Conservation (phyloP, 2,797 vertebrate genomes). For the Microctenopoma lineatum region DNA sequence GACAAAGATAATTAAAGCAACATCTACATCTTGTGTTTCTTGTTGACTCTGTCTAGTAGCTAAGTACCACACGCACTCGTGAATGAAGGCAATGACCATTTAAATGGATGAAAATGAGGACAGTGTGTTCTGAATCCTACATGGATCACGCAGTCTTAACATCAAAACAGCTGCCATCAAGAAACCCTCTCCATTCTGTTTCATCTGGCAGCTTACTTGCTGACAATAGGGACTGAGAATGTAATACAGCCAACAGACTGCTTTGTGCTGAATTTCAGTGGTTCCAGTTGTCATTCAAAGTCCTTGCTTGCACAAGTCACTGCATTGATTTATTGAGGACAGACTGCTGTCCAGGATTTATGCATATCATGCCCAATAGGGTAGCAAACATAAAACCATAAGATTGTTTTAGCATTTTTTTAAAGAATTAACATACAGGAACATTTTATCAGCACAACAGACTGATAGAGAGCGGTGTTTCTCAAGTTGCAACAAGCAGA, state of each 20-base stretch:
- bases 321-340: constrained; percentile 41
- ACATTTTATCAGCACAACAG: constrained; percentile 21
- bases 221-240: constrained; percentile 46
- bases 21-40: constrained; percentile 16
- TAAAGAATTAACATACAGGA: constrained; percentile 19
- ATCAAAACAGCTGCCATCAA: constrained; percentile 49
- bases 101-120: constrained; percentile 50
- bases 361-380: constrained; percentile 33
- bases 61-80: constrained; percentile 27
- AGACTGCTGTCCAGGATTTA: constrained; percentile 38
- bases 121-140: constrained; percentile 42
- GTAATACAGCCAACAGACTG: constrained; percentile 19
- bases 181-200: constrained; percentile 31
- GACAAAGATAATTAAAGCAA: constrained; percentile 5
- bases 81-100: constrained; percentile 50
- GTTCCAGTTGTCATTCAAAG: constrained; percentile 48
- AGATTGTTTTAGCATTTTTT: constrained; percentile 31
- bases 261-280: constrained; percentile 34
- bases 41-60: constrained; percentile 23
- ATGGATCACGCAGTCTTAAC: constrained; percentile 36
- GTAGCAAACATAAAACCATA: constrained; percentile 43
- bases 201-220: constrained; percentile 44
- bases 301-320: constrained; percentile 25
- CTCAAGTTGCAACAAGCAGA: constrained; percentile 34
- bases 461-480: constrained; percentile 22